Conservation (phyloP, 2,797 vertebrate genomes). For the Arctocebus calabarensis region DNA sequence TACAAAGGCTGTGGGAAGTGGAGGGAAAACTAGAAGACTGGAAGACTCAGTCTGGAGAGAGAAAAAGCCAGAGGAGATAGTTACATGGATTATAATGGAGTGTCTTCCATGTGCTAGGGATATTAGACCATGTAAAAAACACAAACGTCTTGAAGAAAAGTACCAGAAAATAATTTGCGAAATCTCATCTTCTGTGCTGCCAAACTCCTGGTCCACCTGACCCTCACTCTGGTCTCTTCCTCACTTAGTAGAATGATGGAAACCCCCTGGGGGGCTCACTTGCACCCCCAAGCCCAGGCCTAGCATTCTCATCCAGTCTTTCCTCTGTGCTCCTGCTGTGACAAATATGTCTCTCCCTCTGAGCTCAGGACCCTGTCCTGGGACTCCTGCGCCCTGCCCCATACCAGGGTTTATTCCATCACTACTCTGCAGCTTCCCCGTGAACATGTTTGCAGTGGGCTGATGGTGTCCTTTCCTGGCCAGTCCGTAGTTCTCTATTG, state of each 20-base stretch:
- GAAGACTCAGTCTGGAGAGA: too few species aligned
- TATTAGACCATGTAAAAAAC: neutral
- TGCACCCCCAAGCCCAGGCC: neutral
- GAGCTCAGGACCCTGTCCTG: neutral
- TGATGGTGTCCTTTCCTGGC: neutral
- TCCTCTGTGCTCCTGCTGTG: neutral
- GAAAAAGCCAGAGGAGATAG: neutral
- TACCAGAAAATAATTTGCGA: neutral
- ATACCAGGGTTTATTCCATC: neutral
- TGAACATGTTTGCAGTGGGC: neutral
- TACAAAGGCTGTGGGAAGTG: neutral
- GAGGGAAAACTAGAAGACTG: neutral
- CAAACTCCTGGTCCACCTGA: neutral
- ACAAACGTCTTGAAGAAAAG: neutral
- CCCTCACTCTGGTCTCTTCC: neutral
- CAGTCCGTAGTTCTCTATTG: neutral
- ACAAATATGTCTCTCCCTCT: neutral
- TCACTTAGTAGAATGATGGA: neutral
- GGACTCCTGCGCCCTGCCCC: too few species aligned
- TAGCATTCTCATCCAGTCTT: neutral
- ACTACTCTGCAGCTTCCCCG: neutral
- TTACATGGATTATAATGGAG: neutral
- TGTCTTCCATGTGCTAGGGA: neutral
- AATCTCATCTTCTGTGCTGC: neutral
- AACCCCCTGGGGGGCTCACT: neutral